These are phyloP conservation scores for Agrochola circellaris DNA, from an alignment of 2,888 invertebrate species.

Conservation along the genomic window DNA sequence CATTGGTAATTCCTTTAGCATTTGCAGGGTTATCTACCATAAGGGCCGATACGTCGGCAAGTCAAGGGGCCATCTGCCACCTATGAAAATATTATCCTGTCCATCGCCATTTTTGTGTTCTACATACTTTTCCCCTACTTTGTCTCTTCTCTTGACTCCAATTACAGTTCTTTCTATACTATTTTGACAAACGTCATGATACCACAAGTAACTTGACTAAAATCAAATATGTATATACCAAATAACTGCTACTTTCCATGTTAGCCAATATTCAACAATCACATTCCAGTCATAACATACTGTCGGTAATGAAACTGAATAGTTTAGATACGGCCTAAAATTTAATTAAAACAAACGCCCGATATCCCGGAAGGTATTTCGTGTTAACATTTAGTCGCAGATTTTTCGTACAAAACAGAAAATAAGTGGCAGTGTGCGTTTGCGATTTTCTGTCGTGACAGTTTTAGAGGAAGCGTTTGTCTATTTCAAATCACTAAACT, in stretches of 20 bases:
- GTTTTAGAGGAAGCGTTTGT: background rate
- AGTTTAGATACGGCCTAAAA: conserved; percentile 57
- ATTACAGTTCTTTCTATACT: background rate
- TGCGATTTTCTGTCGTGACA: background rate
- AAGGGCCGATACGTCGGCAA: background rate
- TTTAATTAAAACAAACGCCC: conserved; percentile 62
- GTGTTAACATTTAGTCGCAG: conserved; percentile 47
- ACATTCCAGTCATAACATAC: conserved; percentile 47
- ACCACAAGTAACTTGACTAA: background rate
- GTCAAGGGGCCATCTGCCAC: background rate
- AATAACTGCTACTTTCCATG: conserved; percentile 4
- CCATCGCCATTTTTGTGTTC: background rate
- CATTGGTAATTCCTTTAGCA: background rate
- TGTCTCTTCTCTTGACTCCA: background rate
- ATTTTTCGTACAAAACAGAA: conserved; percentile 49
- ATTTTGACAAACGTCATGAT: background rate
- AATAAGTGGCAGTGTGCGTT: conserved; percentile 13
- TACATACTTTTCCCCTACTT: background rate
- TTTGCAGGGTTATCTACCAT: no score
- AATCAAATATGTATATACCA: conserved; percentile 21
- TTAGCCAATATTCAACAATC: conserved; percentile 20
- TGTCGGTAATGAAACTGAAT: conserved; percentile 55
- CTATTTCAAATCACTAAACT: background rate
- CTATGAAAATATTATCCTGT: background rate
- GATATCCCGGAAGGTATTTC: conserved; percentile 52